Evolutionary conservation across 2,113 vertebrate genomes (phyloP).

Genomic region (Megaceryle torquata): DNA sequence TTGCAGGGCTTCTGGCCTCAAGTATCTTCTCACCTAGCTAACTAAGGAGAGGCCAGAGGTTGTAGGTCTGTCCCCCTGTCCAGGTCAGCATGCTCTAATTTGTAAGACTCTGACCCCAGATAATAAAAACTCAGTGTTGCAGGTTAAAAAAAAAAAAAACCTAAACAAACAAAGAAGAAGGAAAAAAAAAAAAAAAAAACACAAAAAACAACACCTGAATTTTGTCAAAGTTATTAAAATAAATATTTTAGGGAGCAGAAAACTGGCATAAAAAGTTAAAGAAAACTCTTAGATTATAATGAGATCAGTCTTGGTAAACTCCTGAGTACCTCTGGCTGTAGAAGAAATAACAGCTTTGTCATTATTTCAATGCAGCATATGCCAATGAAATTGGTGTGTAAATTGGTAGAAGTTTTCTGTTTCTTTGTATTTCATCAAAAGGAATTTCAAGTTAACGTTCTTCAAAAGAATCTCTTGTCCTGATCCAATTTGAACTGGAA

Average conservation of each 20-base stretch:
- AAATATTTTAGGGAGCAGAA: not conserved
- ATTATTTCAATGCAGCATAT: not conserved
- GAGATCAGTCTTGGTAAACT: not conserved
- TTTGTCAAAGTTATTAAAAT: not conserved
- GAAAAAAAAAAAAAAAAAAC: not conserved
- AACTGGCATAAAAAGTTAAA: not conserved
- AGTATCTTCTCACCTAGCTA: not conserved
- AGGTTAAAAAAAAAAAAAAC: not conserved
- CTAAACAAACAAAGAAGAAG: too few relatives aligned
- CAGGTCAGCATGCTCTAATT: not conserved
- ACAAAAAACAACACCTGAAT: not conserved
- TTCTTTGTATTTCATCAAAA: not conserved
- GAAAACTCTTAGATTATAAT: not conserved
- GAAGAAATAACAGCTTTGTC: not conserved
- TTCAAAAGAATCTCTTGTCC: not conserved
- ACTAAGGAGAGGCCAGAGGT: not conserved
- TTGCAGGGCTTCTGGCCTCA: not conserved
- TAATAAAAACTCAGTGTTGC: not conserved
- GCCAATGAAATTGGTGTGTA: not conserved
- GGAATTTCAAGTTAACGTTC: conserved; percentile 2
- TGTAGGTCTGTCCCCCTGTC: not conserved
- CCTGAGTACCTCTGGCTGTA: not conserved
- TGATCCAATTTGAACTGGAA: not conserved
- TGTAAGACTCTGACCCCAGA: not conserved
- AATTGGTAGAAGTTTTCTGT: not conserved